Conservation (phyloP, 23 tunicate genomes). For the Botrylloides violaceus region DNA sequence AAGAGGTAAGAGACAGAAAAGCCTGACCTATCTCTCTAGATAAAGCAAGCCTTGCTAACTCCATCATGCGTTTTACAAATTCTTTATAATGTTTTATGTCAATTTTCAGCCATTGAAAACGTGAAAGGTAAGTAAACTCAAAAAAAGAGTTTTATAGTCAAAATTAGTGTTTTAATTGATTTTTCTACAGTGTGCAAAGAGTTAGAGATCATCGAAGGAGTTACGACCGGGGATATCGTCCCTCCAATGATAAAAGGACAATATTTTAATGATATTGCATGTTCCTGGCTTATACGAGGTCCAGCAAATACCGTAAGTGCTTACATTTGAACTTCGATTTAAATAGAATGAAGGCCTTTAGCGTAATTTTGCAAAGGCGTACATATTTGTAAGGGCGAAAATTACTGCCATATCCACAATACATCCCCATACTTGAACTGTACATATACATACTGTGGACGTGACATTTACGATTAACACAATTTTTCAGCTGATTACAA, state of each 20-base stretch:
- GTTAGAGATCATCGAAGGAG: background rate
- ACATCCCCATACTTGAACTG: no score
- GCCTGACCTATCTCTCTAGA: no score
- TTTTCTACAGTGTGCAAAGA: background rate
- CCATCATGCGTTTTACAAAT: background rate
- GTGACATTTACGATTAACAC: background rate
- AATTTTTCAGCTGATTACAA: conserved; percentile 7
- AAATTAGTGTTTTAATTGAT: no score
- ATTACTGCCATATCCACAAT: no score
- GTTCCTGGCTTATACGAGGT: background rate
- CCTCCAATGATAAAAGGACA: background rate
- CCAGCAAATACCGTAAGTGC: background rate
- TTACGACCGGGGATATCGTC: background rate
- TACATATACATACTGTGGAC: background rate
- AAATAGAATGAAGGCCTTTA: no score
- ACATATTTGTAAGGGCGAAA: no score
- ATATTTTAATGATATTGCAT: background rate
- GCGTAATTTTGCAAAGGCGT: no score
- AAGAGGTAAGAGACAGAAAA: no score
- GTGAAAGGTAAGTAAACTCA: background rate
- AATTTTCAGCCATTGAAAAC: background rate
- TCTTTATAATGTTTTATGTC: background rate
- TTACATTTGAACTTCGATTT: no score
- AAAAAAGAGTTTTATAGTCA: no score
- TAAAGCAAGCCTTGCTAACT: no score